Evolutionary conservation across 1,140 invertebrate species (phyloP).

Genomic region (Tyrophagus putrescentiae): DNA sequence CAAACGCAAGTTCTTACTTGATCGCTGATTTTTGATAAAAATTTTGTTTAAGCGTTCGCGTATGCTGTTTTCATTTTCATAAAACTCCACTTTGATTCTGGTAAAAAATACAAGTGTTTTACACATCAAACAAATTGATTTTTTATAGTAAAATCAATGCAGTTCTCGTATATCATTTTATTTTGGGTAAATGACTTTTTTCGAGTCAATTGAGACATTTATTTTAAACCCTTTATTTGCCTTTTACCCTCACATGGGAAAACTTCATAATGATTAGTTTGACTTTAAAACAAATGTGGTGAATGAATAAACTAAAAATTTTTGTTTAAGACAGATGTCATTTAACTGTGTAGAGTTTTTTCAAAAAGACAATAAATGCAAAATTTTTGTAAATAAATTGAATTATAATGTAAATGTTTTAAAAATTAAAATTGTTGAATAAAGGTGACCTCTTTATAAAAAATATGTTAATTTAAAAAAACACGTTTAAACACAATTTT

Average conservation of each 20-base stretch:
- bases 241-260: no score
- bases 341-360: no score
- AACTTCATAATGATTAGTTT: not conserved
- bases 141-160: not conserved
- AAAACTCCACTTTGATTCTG: constrained; percentile 96
- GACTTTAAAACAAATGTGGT: constrained; percentile 1
- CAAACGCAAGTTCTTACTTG: constrained; percentile 51
- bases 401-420: no score
- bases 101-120: constrained; percentile 19
- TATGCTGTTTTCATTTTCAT: constrained; percentile 95
- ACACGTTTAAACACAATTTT: no score
- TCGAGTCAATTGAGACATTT: no score
- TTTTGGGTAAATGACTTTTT: not conserved
- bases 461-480: no score
- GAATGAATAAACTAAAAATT: not conserved
- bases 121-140: no score
- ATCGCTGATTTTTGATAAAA: constrained; percentile 97
- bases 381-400: constrained; percentile 10
- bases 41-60: constrained; percentile 94
- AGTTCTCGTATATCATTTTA: not conserved
- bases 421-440: no score
- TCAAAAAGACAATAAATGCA: no score
- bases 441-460: no score
- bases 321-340: no score
- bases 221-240: no score